These are phyloP conservation scores for Platypus cylindrus DNA, from an alignment of 2,888 invertebrate species.

Conservation along the genomic window DNA sequence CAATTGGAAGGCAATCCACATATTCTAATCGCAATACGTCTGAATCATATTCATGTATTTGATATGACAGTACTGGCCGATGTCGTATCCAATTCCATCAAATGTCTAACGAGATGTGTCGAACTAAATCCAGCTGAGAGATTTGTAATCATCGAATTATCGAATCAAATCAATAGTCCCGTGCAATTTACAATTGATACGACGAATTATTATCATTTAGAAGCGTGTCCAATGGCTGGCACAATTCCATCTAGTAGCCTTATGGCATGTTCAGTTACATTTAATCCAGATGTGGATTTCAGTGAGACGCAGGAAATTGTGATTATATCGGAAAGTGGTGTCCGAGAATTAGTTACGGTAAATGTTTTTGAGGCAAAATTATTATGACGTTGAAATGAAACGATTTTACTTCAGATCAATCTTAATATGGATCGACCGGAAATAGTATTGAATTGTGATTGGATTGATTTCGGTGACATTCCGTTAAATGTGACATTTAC, in stretches of 20 bases:
- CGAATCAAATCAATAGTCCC: slow-evolving; percentile 42
- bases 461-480: slow-evolving; percentile 26
- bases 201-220: slow-evolving; percentile 28
- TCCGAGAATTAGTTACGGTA: slow-evolving; percentile 20
- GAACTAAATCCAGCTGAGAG: slow-evolving; percentile 27
- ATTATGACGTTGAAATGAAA: no score
- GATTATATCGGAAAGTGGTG: slow-evolving; percentile 28
- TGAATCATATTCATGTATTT: slow-evolving; percentile 34
- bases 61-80: slow-evolving; percentile 33
- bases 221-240: slow-evolving; percentile 41
- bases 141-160: slow-evolving; percentile 37
- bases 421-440: slow-evolving; percentile 10
- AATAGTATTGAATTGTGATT: slow-evolving; percentile 15
- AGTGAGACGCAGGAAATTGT: slow-evolving; percentile 24
- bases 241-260: slow-evolving; percentile 39
- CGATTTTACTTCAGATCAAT: slow-evolving; percentile 14
- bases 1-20: slow-evolving; percentile 26
- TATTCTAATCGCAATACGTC: slow-evolving; percentile 31
- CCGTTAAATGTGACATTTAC: slow-evolving; percentile 29
- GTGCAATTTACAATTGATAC: slow-evolving; percentile 34
- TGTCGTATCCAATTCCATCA: slow-evolving; percentile 31
- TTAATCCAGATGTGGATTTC: slow-evolving; percentile 20
- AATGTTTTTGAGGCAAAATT: neutral
- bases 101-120: slow-evolving; percentile 25
- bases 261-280: slow-evolving; percentile 36